phyloP scores from a whole-genome alignment of 2,113 vertebrate species.

The Cercocebus atys region DNA sequence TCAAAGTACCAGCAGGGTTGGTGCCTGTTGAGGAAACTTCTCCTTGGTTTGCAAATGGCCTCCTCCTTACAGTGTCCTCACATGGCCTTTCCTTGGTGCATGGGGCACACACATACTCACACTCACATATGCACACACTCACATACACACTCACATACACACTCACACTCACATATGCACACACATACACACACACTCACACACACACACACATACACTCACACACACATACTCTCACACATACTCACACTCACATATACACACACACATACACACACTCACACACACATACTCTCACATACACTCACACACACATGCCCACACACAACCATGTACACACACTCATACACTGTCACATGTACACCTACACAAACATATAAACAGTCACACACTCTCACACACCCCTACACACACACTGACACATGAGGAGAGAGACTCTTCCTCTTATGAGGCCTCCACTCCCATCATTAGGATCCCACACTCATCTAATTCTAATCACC shows the following conservation, averaged over 20 bases:
- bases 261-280: background rate
- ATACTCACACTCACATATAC: background rate
- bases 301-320: background rate
- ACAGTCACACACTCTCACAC: too few species aligned
- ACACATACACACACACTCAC: background rate
- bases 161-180: too few species aligned
- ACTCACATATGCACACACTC: background rate
- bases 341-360: background rate
- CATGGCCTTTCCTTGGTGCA: background rate
- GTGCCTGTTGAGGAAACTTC: background rate
- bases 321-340: background rate
- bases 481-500: background rate
- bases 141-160: background rate
- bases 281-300: too few species aligned
- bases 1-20: background rate
- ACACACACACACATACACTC: rapidly evolving
- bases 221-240: background rate
- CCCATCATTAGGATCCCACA: background rate
- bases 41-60: background rate
- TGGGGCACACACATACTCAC: background rate
- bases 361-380: too few species aligned
- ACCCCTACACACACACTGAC: background rate
- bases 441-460: background rate
- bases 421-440: background rate
- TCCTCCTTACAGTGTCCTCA: background rate